Evolutionary conservation across 2,888 invertebrate species (phyloP).

Genomic region (Eupithecia pulchellata): DNA sequence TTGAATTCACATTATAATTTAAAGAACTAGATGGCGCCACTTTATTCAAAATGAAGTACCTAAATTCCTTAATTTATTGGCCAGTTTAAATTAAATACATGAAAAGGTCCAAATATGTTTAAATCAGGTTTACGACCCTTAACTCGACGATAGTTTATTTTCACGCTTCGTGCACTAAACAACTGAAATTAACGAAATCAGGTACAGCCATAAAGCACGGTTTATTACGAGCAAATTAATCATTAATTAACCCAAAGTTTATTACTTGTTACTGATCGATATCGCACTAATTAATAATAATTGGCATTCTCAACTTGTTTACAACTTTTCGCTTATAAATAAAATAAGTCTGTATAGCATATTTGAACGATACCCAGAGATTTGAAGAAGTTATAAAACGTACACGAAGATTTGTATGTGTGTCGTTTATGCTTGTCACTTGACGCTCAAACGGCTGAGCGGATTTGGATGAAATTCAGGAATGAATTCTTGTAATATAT

Average conservation of each 20-base stretch:
- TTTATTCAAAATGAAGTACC: neutral
- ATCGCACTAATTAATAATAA: constrained; percentile 19
- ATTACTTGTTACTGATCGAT: constrained; percentile 13
- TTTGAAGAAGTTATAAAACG: neutral
- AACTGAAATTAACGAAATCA: constrained; percentile 16
- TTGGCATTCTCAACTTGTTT: constrained; percentile 8
- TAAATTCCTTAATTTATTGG: neutral
- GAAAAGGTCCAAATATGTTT: neutral
- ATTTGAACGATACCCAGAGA: neutral
- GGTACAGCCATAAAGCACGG: constrained; percentile 18
- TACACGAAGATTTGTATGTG: neutral
- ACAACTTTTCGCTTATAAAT: constrained; percentile 2
- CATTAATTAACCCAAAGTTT: constrained; percentile 17
- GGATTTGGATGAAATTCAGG: neutral
- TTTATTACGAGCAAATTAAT: constrained; percentile 12
- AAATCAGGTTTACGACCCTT: constrained; percentile 9
- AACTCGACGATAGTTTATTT: constrained; percentile 19
- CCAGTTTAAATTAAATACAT: neutral
- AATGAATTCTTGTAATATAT: too few species aligned
- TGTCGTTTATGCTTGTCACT: neutral
- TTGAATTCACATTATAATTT: neutral
- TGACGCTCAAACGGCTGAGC: neutral
- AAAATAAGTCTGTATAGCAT: neutral
- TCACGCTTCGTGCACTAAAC: constrained; percentile 33
- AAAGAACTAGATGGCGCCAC: neutral